Evolutionary conservation across 2,797 vertebrate genomes (phyloP).

Genomic region (Gymnoscopelus microlampas): DNA sequence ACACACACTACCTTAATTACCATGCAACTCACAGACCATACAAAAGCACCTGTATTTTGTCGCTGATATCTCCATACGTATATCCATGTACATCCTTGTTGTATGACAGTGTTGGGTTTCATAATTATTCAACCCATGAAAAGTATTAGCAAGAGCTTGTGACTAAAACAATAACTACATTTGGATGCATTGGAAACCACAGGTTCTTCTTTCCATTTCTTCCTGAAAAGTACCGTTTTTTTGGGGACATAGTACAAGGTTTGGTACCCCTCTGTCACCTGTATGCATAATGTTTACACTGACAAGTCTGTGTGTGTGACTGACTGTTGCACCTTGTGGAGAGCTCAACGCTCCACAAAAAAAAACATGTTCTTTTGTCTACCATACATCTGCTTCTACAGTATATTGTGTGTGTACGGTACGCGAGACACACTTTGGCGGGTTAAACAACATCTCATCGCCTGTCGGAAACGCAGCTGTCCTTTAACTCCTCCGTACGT

Average conservation of each 20-base stretch:
- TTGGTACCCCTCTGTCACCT: constrained; percentile 20
- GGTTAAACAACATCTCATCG: constrained; percentile 49
- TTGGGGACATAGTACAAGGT: not conserved
- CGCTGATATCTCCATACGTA: too few relatives aligned
- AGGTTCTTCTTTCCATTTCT: too few relatives aligned
- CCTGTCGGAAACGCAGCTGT: constrained; percentile 51
- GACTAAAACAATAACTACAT: too few relatives aligned
- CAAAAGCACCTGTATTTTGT: not conserved
- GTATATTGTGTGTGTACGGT: not conserved
- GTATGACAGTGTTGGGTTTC: too few relatives aligned
- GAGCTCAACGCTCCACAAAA: constrained; percentile 38
- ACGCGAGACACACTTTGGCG: too few relatives aligned
- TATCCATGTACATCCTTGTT: too few relatives aligned
- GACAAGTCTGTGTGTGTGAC: constrained; percentile 36
- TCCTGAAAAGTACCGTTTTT: too few relatives aligned
- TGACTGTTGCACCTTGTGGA: constrained; percentile 19
- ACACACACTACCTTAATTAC: constrained; percentile 33
- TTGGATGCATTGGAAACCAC: too few relatives aligned
- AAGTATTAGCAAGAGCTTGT: too few relatives aligned
- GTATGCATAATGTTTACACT: constrained; percentile 49
- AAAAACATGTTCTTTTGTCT: too few relatives aligned
- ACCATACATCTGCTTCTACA: too few relatives aligned
- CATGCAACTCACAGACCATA: not conserved
- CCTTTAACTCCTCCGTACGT: constrained; percentile 60
- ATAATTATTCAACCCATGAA: too few relatives aligned